Evolutionary conservation across 2,797 vertebrate species (phyloP).

Genomic region (Phaenicophaeus curvirostris): DNA sequence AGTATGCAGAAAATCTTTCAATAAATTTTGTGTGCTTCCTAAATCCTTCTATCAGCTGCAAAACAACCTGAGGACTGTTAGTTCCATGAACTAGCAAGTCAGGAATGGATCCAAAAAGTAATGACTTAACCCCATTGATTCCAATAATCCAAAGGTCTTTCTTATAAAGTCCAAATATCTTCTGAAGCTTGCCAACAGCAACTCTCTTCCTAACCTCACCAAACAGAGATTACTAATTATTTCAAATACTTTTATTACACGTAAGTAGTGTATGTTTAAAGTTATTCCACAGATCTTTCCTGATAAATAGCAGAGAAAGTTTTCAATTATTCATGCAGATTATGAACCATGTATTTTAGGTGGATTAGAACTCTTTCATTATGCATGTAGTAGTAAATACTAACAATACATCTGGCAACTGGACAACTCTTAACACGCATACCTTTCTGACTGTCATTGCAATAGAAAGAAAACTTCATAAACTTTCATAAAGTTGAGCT

Average conservation of each 20-base stretch:
- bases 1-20: not conserved
- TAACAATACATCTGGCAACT: not conserved
- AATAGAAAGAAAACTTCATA: not conserved
- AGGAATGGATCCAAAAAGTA: not conserved
- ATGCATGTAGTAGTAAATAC: not conserved
- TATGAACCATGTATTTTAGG: not conserved
- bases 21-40: not conserved
- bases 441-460: not conserved
- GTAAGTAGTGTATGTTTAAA: not conserved
- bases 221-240: not conserved
- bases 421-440: not conserved
- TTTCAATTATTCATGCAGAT: not conserved
- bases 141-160: not conserved
- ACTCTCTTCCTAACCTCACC: not conserved
- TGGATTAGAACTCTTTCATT: not conserved
- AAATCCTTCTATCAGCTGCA: not conserved
- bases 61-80: not conserved
- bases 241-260: not conserved
- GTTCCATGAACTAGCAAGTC: not conserved
- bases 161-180: not conserved
- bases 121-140: not conserved
- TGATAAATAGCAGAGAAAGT: not conserved
- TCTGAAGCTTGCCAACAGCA: not conserved
- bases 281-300: not conserved
- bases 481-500: not conserved